Conservation (phyloP, 37 sponge, comb jelly and placozoan genomes). For the Crambe crambe region DNA sequence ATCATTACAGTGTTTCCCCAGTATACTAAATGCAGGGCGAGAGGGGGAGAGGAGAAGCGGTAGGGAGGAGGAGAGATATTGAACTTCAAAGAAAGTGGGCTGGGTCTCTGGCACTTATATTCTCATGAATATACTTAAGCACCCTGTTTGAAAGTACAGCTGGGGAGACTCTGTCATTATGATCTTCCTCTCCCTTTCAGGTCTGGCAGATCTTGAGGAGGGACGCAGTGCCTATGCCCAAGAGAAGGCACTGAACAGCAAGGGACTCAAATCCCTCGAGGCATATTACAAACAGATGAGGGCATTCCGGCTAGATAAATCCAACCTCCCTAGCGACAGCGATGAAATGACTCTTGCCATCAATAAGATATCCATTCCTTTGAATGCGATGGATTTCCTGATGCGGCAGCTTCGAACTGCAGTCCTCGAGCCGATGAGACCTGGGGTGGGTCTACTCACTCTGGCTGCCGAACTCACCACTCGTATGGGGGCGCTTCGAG, state of each 20-base stretch:
- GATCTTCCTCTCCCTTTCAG: background rate
- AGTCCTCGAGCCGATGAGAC: constrained; percentile 35
- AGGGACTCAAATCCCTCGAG: constrained; percentile 23
- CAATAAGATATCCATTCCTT: constrained; percentile 62
- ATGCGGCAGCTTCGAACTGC: constrained; percentile 41
- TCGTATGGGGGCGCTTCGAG: constrained; percentile 61
- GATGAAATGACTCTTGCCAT: constrained; percentile 48
- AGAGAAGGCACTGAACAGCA: constrained; percentile 44
- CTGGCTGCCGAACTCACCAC: constrained; percentile 63
- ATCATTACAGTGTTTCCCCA: no score
- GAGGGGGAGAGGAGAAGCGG: background rate
- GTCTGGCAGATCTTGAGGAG: constrained; percentile 33
- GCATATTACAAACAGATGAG: constrained; percentile 56
- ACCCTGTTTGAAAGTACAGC: no score
- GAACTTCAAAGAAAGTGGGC: no score
- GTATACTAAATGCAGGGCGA: no score
- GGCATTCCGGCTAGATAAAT: constrained; percentile 43
- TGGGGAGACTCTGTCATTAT: no score
- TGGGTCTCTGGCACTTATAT: no score
- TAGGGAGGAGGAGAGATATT: background rate
- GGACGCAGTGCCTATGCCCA: background rate
- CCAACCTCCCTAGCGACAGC: constrained; percentile 45
- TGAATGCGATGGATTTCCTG: constrained; percentile 69
- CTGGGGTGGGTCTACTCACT: constrained; percentile 68
- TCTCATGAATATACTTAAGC: no score